phyloP scores from a whole-genome alignment of 2,113 vertebrate genomes.

The Tetrao urogallus region DNA sequence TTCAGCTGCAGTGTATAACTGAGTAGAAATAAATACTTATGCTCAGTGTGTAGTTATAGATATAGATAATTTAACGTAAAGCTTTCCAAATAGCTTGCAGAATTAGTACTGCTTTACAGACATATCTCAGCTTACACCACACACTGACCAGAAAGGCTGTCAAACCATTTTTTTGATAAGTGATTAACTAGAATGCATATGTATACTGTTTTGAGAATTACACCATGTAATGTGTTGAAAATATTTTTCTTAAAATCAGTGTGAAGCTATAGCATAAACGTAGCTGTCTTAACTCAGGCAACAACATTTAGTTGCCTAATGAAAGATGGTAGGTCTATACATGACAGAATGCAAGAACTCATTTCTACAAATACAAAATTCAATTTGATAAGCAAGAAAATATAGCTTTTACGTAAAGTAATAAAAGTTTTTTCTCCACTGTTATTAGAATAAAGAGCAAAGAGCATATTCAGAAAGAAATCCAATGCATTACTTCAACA shows the following conservation, averaged over 20 bases:
- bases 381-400: neutral
- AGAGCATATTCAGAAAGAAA: slow-evolving; percentile 16
- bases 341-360: neutral
- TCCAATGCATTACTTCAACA: neutral
- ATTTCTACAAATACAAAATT: neutral
- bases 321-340: neutral
- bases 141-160: neutral
- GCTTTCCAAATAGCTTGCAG: neutral
- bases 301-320: neutral
- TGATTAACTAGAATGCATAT: neutral
- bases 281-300: neutral
- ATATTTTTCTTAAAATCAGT: neutral
- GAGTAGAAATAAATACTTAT: neutral
- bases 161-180: neutral
- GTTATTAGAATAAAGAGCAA: neutral
- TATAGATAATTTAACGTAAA: neutral
- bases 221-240: neutral
- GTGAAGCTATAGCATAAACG: neutral
- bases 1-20: neutral
- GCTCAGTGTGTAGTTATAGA: neutral
- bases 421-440: neutral
- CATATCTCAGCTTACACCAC: neutral
- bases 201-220: neutral
- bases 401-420: neutral
- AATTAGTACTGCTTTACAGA: neutral